These are phyloP conservation scores for Spinus olivaceus DNA, from an alignment of 2,797 vertebrate genomes.

Conservation along the genomic window DNA sequence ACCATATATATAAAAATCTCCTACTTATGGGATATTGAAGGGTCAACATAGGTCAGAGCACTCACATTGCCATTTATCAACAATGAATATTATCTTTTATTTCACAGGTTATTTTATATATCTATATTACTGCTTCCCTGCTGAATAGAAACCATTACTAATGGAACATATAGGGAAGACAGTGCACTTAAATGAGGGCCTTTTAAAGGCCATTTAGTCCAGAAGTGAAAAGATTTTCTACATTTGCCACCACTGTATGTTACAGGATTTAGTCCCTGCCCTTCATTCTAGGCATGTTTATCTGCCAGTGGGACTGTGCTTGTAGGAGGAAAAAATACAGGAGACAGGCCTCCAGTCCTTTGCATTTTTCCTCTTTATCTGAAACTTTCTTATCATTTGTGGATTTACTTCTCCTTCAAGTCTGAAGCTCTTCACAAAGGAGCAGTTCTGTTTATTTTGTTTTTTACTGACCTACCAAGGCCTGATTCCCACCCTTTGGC, in stretches of 20 bases:
- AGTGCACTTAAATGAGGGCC: not conserved
- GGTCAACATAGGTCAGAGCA: not conserved
- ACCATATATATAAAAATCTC: not conserved
- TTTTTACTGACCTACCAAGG: not conserved
- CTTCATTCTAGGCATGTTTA: not conserved
- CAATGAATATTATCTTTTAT: not conserved
- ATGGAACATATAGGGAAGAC: not conserved
- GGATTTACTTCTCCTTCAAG: not conserved
- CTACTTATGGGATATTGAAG: not conserved
- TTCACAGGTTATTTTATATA: not conserved
- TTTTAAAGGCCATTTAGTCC: not conserved
- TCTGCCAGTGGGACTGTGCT: not conserved
- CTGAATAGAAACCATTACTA: not conserved
- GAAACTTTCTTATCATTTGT: not conserved
- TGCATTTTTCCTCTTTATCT: not conserved
- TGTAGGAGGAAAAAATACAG: not conserved
- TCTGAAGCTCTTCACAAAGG: not conserved
- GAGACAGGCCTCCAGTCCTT: not conserved
- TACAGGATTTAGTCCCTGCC: not conserved
- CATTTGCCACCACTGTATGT: not conserved
- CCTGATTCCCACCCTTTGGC: accelerated
- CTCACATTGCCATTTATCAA: not conserved
- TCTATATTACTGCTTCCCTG: not conserved
- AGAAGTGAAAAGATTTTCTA: not conserved
- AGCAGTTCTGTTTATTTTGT: not conserved